phyloP scores from a whole-genome alignment of 2,888 invertebrate species.

The Heliothis peltigera region DNA sequence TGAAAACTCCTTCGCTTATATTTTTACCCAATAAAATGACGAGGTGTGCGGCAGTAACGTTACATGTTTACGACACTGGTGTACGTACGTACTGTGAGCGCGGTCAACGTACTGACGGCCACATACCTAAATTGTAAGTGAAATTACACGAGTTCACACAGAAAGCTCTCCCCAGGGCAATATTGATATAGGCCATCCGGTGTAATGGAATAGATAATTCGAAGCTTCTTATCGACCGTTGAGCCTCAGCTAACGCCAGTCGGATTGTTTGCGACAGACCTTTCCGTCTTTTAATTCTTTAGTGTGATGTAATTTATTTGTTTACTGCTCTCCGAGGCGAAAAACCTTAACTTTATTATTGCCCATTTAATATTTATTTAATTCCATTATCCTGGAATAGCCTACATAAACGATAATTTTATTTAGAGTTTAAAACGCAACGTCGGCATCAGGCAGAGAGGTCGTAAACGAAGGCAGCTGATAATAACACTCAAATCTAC shows the following conservation, averaged over 20 bases:
- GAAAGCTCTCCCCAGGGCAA: constrained; percentile 59
- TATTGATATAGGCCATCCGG: constrained; percentile 60
- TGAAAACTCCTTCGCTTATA: constrained; percentile 32
- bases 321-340: constrained; percentile 7
- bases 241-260: constrained; percentile 38
- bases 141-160: constrained; percentile 56
- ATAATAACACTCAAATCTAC: constrained; percentile 63
- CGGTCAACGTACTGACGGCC: constrained; percentile 46
- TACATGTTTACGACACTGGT: constrained; percentile 31
- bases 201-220: constrained; percentile 72
- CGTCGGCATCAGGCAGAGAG: constrained; percentile 33
- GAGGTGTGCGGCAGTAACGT: constrained; percentile 20
- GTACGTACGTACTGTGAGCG: constrained; percentile 42
- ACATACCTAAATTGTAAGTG: constrained; percentile 29
- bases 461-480: constrained; percentile 58
- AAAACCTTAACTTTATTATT: constrained; percentile 20
- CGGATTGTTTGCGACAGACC: constrained; percentile 26
- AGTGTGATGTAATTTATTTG: constrained; percentile 5
- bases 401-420: constrained; percentile 53
- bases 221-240: constrained; percentile 61
- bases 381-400: constrained; percentile 42
- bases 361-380: constrained; percentile 47
- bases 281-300: constrained; percentile 19
- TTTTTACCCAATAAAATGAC: constrained; percentile 27
- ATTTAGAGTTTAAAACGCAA: constrained; percentile 56